Base-by-base conservation (phyloP, 92 coral and sea anemone genomes). In the Galaxea fascicularis region DNA sequence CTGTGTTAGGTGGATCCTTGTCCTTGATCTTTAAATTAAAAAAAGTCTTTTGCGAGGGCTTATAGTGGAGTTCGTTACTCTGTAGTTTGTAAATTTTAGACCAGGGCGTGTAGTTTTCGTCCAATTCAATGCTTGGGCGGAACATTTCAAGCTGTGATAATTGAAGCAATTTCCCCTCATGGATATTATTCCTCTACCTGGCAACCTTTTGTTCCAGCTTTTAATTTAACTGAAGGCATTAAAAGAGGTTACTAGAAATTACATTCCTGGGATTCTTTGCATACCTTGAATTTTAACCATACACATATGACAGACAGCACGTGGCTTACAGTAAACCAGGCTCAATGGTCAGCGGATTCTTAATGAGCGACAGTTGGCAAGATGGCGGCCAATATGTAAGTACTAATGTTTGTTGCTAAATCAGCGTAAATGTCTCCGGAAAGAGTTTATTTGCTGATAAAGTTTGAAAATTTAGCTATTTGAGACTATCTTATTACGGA, bases 281-380 rank as follows among this genome's bases (percentile, higher is more conserved):
- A 71, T 71, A 21, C 17, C 16, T 35, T 13, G 9, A 31, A 44
- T 15, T 66, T 4, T 6, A 14, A 15, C 25, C 8, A 8, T 2
- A 35, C 41, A 35, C 6, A 18, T 17, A 10, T 60, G 30, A 60
- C 66, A 24, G 11, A 10, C 29, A 17, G 46, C 71, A 66, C 12
- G 49, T 66, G 71, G n/a, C 27, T 3, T 67, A 26, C 3, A 17
- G 17, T 25, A 20, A 31, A 49, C 22, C 30, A 25, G 52, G n/a
- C 35, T 46, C 8, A 0, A 10, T 71, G 76, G 56, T 44, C 76
- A 71, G 76, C 76, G 58, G 76, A 45, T 1, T 11, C 76, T 71
- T 71, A 35, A 45, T 16, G 20, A 46, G 25, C 21, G 16, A 24
- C 73, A 67, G 73, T 11, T 30, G 73, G 16, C n/a, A 70, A 70